These are phyloP conservation scores for Hydropsyche betteni DNA, from an alignment of 2,888 invertebrate species.

Conservation along the genomic window DNA sequence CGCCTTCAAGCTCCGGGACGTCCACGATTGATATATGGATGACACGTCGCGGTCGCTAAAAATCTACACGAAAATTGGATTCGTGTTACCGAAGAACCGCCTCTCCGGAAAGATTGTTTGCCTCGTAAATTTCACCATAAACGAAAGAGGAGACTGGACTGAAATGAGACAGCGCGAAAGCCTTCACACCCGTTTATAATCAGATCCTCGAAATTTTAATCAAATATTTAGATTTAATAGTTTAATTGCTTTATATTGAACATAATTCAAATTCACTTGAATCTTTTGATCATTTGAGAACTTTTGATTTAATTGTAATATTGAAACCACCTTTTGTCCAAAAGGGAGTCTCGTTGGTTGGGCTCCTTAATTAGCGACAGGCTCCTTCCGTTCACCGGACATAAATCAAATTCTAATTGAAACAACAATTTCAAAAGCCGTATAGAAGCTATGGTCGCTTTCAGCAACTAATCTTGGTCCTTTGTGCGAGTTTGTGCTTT, in stretches of 20 bases:
- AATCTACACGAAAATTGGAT: constrained; percentile 23
- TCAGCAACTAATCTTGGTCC: too few relatives aligned
- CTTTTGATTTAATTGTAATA: too few relatives aligned
- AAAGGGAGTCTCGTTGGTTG: background rate
- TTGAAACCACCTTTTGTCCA: background rate
- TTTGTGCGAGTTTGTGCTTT: too few relatives aligned
- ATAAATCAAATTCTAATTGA: constrained; percentile 36
- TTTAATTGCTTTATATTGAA: too few relatives aligned
- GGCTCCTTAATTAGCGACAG: constrained; percentile 24
- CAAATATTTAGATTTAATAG: too few relatives aligned
- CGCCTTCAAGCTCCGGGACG: too few relatives aligned
- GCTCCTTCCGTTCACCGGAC: background rate
- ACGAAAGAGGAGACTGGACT: background rate
- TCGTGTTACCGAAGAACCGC: background rate
- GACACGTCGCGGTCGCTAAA: constrained; percentile 5
- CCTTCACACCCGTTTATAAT: too few relatives aligned
- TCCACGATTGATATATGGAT: constrained; percentile 5
- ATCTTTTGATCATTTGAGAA: too few relatives aligned
- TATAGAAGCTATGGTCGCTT: too few relatives aligned
- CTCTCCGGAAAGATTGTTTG: constrained; percentile 18
- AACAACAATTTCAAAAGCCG: constrained; percentile 3
- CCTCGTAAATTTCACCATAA: constrained; percentile 20
- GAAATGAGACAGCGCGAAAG: too few relatives aligned
- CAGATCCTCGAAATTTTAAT: too few relatives aligned
- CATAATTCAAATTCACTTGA: too few relatives aligned